Conservation (phyloP, 1,140 invertebrate genomes). For the Contarinia nasturtii region DNA sequence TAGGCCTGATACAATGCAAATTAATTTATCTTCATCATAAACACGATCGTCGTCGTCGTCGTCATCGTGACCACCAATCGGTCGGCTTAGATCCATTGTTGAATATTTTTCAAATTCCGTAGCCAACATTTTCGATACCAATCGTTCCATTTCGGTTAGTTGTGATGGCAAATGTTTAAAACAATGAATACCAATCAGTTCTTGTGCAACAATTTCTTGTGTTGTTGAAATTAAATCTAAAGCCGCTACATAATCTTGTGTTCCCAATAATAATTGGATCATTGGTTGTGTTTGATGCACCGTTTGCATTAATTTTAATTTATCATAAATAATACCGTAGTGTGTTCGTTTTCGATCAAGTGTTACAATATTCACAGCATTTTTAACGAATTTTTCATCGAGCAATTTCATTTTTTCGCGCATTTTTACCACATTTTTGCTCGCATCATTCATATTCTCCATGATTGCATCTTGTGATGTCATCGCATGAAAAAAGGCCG, state of each 20-base stretch:
- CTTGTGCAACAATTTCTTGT: conserved; percentile 79
- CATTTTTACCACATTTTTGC: conserved; percentile 56
- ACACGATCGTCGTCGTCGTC: conserved; percentile 38
- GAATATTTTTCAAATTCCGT: conserved; percentile 89
- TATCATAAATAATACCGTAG: conserved; percentile 39
- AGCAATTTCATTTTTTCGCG: conserved; percentile 47
- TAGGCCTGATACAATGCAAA: conserved; percentile 76
- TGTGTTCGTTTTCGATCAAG: conserved; percentile 42
- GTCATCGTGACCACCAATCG: conserved; percentile 33
- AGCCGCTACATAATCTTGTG: conserved; percentile 93
- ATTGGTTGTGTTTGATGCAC: conserved; percentile 96
- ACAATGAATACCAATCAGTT: conserved; percentile 78
- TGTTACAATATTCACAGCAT: conserved; percentile 59
- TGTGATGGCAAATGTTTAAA: conserved; percentile 91
- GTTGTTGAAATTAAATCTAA: conserved; percentile 92
- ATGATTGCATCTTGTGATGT: conserved; percentile 85
- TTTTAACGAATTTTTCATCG: conserved; percentile 58
- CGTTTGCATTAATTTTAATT: conserved; percentile 82
- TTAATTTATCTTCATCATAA: conserved; percentile 65
- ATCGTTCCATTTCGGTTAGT: conserved; percentile 86
- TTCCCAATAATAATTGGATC: conserved; percentile 83
- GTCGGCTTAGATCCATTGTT: conserved; percentile 78
- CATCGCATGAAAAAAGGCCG: conserved; percentile 94
- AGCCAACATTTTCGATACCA: conserved; percentile 92
- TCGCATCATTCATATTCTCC: conserved; percentile 71